phyloP scores from a whole-genome alignment of 2,888 invertebrate species.

The Amphipyra tragopoginis region DNA sequence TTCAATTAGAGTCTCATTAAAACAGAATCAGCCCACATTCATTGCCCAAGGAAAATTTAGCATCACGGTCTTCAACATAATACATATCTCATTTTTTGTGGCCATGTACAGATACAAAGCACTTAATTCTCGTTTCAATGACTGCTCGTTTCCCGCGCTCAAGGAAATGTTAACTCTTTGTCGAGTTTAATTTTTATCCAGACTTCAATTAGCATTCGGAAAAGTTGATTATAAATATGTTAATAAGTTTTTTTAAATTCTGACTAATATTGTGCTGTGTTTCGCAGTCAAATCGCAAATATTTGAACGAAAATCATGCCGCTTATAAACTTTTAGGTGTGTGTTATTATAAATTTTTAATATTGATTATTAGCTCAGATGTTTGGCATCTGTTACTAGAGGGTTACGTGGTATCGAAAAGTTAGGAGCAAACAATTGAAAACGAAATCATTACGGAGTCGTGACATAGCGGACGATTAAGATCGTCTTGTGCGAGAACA shows the following conservation, averaged over 20 bases:
- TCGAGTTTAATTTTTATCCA: slow-evolving; percentile 68
- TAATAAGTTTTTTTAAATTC: slow-evolving; percentile 11
- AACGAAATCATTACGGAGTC: slow-evolving; percentile 71
- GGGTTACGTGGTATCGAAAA: slow-evolving; percentile 18
- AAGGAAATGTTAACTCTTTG: slow-evolving; percentile 78
- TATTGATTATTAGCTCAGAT: slow-evolving; percentile 29
- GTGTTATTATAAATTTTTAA: background rate
- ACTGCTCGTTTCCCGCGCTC: slow-evolving; percentile 76
- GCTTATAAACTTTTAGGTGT: background rate
- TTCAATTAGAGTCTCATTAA: slow-evolving; percentile 73
- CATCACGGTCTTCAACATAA: slow-evolving; percentile 66
- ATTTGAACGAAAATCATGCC: slow-evolving; percentile 3
- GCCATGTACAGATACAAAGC: slow-evolving; percentile 42
- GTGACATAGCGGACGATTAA: slow-evolving; percentile 70
- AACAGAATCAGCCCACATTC: slow-evolving; percentile 70
- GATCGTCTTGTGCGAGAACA: slow-evolving; percentile 71
- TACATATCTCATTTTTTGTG: slow-evolving; percentile 61
- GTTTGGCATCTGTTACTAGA: slow-evolving; percentile 23
- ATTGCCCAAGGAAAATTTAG: slow-evolving; percentile 71
- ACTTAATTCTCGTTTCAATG: slow-evolving; percentile 64
- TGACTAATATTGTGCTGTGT: background rate
- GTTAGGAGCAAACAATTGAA: slow-evolving; percentile 57
- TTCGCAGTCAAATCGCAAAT: slow-evolving; percentile 17
- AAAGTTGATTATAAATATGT: slow-evolving; percentile 24
- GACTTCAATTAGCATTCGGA: slow-evolving; percentile 61